Conservation (phyloP, 2,797 vertebrate species). For the Periparus ater region DNA sequence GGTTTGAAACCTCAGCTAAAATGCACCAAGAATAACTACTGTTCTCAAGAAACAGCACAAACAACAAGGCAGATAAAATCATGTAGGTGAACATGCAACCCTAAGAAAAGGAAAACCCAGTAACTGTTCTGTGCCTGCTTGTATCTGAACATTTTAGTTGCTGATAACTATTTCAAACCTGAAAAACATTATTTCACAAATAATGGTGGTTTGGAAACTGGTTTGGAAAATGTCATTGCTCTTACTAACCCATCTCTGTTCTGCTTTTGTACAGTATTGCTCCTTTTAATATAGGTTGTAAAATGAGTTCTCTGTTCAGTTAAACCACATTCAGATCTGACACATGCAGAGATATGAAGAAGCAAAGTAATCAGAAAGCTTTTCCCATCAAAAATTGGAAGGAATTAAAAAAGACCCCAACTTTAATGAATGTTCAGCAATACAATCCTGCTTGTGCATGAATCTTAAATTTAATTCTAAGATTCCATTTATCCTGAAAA, state of each 20-base stretch:
- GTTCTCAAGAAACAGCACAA: not conserved
- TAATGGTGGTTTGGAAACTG: not conserved
- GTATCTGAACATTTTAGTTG: not conserved
- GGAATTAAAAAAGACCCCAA: rapidly evolving
- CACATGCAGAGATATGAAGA: not conserved
- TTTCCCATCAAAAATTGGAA: not conserved
- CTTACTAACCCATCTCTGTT: not conserved
- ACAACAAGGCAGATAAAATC: not conserved
- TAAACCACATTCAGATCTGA: not conserved
- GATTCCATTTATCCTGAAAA: not conserved
- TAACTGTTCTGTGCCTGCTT: not conserved
- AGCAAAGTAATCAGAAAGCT: not conserved
- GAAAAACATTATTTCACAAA: not conserved
- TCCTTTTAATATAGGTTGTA: not conserved
- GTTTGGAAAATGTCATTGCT: not conserved
- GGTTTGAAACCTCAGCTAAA: not conserved
- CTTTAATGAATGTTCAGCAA: not conserved
- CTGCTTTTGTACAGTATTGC: not conserved
- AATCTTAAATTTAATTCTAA: not conserved
- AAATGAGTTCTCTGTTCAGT: conserved; percentile 10
- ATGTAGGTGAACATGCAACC: not conserved
- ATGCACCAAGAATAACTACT: not conserved
- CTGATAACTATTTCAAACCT: not conserved
- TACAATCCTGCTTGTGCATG: not conserved
- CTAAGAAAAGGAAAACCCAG: not conserved